phyloP scores from a whole-genome alignment of 2,113 vertebrate genomes.

The Aphyosemion australe region DNA sequence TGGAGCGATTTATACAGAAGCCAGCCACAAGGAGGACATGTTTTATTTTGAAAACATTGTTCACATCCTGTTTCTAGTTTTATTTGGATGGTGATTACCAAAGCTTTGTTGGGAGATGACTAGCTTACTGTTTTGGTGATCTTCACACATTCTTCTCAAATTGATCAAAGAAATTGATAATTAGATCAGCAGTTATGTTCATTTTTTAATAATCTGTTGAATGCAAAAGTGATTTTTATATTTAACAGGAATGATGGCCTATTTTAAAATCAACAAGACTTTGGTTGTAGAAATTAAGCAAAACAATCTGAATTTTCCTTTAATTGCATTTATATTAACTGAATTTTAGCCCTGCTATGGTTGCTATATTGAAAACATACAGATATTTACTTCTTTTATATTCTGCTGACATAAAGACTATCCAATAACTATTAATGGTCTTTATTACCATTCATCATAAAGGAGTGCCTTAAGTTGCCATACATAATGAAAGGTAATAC shows the following conservation, averaged over 20 bases:
- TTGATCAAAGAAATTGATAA: background rate
- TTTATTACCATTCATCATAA: conserved; percentile 38
- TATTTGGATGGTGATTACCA: too few relatives aligned
- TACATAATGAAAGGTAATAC: conserved; percentile 33
- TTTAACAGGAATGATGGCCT: too few relatives aligned
- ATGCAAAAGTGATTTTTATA: too few relatives aligned
- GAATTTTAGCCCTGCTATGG: conserved; percentile 11
- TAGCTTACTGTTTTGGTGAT: background rate
- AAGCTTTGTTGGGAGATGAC: background rate
- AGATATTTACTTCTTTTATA: conserved; percentile 24
- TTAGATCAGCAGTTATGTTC: background rate
- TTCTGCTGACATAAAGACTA: conserved; percentile 2
- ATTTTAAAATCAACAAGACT: background rate
- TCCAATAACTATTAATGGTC: conserved; percentile 11
- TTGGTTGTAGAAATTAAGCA: background rate
- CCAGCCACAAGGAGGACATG: too few relatives aligned
- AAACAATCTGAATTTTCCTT: background rate
- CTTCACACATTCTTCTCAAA: background rate
- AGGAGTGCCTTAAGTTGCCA: conserved; percentile 67
- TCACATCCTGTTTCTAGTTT: too few relatives aligned
- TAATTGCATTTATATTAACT: conserved; percentile 25
- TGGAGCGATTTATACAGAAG: too few relatives aligned
- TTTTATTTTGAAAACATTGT: too few relatives aligned
- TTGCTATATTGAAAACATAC: conserved; percentile 27
- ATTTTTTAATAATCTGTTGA: too few relatives aligned